Conservation (phyloP, 2,113 vertebrate species). For the crab-eating macaque (Macaca fascicularis) region T2T-MFA8v1.1 NC_088379.1:25460501-25461000, state of each 20-base stretch:
- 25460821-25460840: conserved; percentile 45
- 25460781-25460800: background rate
- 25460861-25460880: conserved; percentile 22
- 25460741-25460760: conserved; percentile 38
- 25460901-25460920: too few relatives aligned
- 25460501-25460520: conserved; percentile 43
- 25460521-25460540: conserved; percentile 48
- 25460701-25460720: background rate
- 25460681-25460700: conserved; percentile 47
- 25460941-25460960: too few relatives aligned
- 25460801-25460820: conserved; percentile 25
- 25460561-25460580: conserved; percentile 55
- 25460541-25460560: conserved; percentile 55
- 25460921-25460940: too few relatives aligned
- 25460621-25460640: conserved; percentile 62
- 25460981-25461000: too few relatives aligned
- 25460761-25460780: background rate
- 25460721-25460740: background rate
- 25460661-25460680: background rate
- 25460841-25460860: conserved; percentile 46
- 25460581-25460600: conserved; percentile 68
- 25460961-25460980: too few relatives aligned
- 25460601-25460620: conserved; percentile 58
- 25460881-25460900: conserved; percentile 13
- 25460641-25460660: conserved; percentile 34